Conservation (phyloP, 2,113 vertebrate genomes). For the Pseudonaja textilis region DNA sequence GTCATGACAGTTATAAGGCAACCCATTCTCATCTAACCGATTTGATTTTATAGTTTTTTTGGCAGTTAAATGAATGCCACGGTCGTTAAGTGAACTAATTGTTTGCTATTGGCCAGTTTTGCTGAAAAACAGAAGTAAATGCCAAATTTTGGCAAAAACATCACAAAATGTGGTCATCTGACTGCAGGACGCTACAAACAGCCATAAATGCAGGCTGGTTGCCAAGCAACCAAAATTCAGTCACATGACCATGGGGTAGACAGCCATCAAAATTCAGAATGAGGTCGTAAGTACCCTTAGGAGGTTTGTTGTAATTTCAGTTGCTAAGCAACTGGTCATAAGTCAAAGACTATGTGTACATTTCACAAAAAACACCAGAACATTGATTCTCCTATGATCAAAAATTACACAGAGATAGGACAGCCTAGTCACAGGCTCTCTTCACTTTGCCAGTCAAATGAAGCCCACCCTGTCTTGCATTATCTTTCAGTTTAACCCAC, state of each 20-base stretch:
- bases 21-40: background rate
- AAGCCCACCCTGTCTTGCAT: background rate
- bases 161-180: background rate
- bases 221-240: background rate
- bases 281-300: background rate
- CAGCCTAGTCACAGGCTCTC: background rate
- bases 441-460: background rate
- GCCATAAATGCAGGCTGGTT: background rate
- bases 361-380: background rate
- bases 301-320: background rate
- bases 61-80: background rate
- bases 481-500: background rate
- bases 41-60: background rate
- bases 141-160: background rate
- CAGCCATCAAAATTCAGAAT: background rate
- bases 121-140: background rate
- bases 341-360: background rate
- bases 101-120: background rate
- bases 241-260: background rate
- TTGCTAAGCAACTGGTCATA: background rate
- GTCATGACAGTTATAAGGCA: background rate
- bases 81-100: background rate
- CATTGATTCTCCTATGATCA: background rate
- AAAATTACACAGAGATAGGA: background rate
- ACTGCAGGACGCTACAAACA: background rate